Conservation (phyloP, 2,888 invertebrate species). For the Perithous albicinctus region DNA sequence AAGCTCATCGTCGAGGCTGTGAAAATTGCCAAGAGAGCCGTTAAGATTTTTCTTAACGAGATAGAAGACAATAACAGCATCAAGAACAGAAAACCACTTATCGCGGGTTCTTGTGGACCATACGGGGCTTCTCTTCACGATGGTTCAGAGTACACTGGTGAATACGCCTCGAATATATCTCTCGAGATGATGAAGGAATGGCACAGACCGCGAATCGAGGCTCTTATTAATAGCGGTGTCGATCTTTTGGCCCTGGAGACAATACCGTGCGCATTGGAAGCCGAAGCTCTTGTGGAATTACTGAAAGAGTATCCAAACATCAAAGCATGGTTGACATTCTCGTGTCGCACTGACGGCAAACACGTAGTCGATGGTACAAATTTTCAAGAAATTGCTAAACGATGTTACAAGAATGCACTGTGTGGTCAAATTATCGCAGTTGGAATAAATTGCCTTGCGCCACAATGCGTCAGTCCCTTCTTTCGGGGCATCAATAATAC, state of each 20-base stretch:
- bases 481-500: conserved; percentile 86
- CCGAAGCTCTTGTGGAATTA: conserved; percentile 91
- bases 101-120: conserved; percentile 96
- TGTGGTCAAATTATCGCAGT: conserved; percentile 92
- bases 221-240: conserved; percentile 92
- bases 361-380: conserved; percentile 92
- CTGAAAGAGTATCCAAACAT: conserved; percentile 91
- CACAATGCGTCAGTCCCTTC: conserved; percentile 87
- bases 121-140: conserved; percentile 96
- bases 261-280: conserved; percentile 93
- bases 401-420: conserved; percentile 87
- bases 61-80: conserved; percentile 35
- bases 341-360: conserved; percentile 89
- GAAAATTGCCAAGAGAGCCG: conserved; percentile 90
- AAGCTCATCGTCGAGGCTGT: conserved; percentile 91
- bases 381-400: conserved; percentile 90
- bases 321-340: conserved; percentile 95
- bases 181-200: conserved; percentile 89
- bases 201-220: conserved; percentile 93
- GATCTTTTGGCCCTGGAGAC: conserved; percentile 96
- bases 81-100: conserved; percentile 87
- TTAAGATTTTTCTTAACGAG: conserved; percentile 75
- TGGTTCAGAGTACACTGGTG: conserved; percentile 96
- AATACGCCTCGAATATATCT: conserved; percentile 89
- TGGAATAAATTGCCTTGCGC: conserved; percentile 94